Evolutionary conservation across 2,888 invertebrate species (phyloP).

Genomic region (Ophion obscuratus): DNA sequence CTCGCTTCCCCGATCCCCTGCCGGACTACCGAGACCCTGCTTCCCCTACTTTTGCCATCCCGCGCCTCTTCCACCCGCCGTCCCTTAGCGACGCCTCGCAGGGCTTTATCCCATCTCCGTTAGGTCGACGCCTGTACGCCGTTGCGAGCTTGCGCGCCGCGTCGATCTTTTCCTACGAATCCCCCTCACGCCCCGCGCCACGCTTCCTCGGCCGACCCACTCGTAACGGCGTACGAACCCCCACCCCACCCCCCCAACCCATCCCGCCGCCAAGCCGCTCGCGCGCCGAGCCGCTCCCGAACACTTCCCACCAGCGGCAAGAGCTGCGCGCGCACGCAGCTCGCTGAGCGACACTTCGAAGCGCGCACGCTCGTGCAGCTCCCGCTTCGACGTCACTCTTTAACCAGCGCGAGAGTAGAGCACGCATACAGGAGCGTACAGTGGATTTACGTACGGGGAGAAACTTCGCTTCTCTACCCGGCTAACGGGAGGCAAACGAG

Average conservation of each 20-base stretch:
- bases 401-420: constrained; percentile 10
- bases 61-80: not conserved
- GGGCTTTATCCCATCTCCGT: constrained; percentile 12
- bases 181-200: constrained; percentile 19
- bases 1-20: not conserved
- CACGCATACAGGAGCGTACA: constrained; percentile 27
- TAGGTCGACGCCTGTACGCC: constrained; percentile 35
- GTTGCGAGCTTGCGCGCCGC: constrained; percentile 51
- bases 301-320: not conserved
- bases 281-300: constrained; percentile 43
- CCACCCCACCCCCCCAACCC: constrained; percentile 51
- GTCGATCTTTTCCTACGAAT: constrained; percentile 47
- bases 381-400: constrained; percentile 13
- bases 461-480: constrained; percentile 34
- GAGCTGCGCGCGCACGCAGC: constrained; percentile 13
- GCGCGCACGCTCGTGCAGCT: constrained; percentile 9
- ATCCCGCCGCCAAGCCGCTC: constrained; percentile 62
- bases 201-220: not conserved
- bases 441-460: constrained; percentile 38
- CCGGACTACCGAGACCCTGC: constrained; percentile 4
- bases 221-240: constrained; percentile 53
- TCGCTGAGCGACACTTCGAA: not conserved
- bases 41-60: not conserved
- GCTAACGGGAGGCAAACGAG: constrained; percentile 57
- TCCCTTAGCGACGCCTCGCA: not conserved